Percentiles rank a stretch among this genome's conserved stretches.
Conservation (phyloP, 2,888 invertebrate genomes). For the Notodonta ziczac region DNA sequence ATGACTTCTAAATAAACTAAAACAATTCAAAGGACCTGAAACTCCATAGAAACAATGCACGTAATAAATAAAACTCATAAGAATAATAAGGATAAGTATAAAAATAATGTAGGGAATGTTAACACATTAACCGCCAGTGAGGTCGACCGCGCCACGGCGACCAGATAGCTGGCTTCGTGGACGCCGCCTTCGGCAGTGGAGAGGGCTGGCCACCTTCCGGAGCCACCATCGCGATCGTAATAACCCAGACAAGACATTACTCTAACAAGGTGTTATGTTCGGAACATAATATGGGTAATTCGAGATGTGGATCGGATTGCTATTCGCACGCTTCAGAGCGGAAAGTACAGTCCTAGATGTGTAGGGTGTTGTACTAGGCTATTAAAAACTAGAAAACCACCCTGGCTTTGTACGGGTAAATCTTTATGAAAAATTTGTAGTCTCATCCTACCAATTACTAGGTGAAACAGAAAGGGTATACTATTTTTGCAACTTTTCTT, state of each 20-base stretch:
- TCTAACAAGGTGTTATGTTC: constrained; percentile 59
- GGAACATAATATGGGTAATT: constrained; percentile 71
- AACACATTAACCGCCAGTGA: constrained; percentile 84
- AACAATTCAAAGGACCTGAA: constrained; percentile 52
- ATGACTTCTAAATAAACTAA: neutral
- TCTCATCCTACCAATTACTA: too few relatives aligned
- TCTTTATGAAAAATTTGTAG: too few relatives aligned
- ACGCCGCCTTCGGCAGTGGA: constrained; percentile 38
- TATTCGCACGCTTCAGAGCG: constrained; percentile 71
- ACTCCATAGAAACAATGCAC: constrained; percentile 57
- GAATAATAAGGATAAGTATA: constrained; percentile 40
- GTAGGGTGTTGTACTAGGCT: constrained; percentile 40
- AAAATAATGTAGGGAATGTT: constrained; percentile 70
- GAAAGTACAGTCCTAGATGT: constrained; percentile 59
- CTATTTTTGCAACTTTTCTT: too few relatives aligned
- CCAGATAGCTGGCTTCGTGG: constrained; percentile 62
- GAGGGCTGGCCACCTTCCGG: constrained; percentile 54
- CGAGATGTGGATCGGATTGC: constrained; percentile 65
- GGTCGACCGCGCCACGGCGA: constrained; percentile 75
- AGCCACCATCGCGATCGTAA: constrained; percentile 64
- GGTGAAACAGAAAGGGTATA: too few relatives aligned
- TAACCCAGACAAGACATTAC: constrained; percentile 56
- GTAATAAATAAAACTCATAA: constrained; percentile 58
- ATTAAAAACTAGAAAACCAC: neutral
- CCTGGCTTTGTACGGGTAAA: neutral